Evolutionary conservation across 2,113 vertebrate species (phyloP).

Genomic region (Leucopsar rothschildi): DNA sequence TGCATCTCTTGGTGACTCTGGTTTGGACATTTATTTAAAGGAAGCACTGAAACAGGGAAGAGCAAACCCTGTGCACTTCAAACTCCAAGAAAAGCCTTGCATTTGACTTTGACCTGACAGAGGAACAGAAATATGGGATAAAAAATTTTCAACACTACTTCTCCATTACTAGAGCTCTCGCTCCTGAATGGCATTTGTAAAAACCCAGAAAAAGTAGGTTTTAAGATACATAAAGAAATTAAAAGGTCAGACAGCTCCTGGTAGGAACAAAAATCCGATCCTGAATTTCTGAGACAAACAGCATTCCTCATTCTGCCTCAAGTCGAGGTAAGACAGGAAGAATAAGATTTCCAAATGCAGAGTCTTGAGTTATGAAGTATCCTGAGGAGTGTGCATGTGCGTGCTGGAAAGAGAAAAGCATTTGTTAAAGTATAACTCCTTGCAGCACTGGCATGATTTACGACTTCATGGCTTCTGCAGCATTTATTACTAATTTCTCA

Average conservation of each 20-base stretch:
- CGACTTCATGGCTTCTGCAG: not conserved
- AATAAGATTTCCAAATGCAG: constrained; percentile 97
- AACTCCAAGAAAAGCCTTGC: not conserved
- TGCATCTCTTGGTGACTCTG: not conserved
- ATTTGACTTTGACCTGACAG: not conserved
- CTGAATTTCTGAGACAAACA: not conserved
- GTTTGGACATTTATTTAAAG: not conserved
- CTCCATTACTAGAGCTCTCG: not conserved
- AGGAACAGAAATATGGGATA: not conserved
- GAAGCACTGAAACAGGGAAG: constrained; percentile 14
- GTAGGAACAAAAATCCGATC: not conserved
- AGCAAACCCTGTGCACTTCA: not conserved
- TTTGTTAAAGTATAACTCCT: not conserved
- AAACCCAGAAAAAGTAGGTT: not conserved
- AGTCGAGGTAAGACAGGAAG: constrained; percentile 93
- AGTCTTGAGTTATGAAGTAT: constrained; percentile 98
- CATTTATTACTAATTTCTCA: not conserved
- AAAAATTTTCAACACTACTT: not conserved
- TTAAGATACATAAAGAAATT: not conserved
- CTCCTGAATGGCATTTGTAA: not conserved
- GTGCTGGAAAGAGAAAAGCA: constrained; percentile 77
- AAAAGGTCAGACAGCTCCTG: not conserved
- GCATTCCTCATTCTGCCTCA: constrained; percentile 80
- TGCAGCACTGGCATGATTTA: not conserved
- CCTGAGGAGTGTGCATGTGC: constrained; percentile 94